These are phyloP conservation scores for Gila robusta DNA, from an alignment of 2,797 vertebrate genomes.

Conservation along the genomic window DNA sequence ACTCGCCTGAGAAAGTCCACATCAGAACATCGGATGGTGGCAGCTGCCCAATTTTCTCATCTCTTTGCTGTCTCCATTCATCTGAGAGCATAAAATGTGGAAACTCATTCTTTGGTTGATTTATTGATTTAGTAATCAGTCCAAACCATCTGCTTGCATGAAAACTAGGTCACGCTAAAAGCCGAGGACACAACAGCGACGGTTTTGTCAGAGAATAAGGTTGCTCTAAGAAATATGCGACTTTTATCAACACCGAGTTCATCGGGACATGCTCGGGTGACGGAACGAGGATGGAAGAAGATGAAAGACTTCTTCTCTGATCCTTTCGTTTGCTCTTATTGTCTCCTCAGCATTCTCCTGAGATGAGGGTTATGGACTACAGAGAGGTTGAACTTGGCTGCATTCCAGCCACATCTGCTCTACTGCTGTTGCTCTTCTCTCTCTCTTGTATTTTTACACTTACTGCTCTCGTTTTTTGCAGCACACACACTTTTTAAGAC, in stretches of 20 bases:
- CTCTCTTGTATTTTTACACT: slow-evolving; percentile 61
- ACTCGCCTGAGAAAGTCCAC: slow-evolving; percentile 73
- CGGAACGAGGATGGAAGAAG: slow-evolving; percentile 37
- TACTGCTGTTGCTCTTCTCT: slow-evolving; percentile 77
- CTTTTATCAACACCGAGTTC: slow-evolving; percentile 28
- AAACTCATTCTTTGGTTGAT: slow-evolving; percentile 34
- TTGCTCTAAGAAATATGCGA: slow-evolving; percentile 22
- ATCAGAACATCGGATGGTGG: slow-evolving; percentile 35
- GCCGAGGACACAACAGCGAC: neutral
- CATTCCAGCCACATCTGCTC: slow-evolving; percentile 83
- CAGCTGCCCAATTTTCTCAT: slow-evolving; percentile 35
- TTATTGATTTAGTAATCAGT: slow-evolving; percentile 42
- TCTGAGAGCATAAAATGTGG: neutral
- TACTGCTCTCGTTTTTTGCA: slow-evolving; percentile 51
- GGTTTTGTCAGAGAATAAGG: slow-evolving; percentile 2
- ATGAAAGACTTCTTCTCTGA: slow-evolving; percentile 59
- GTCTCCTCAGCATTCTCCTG: slow-evolving; percentile 66
- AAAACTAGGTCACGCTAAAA: slow-evolving; percentile 15
- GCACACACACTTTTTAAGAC: slow-evolving; percentile 33
- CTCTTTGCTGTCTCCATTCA: neutral
- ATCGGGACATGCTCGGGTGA: slow-evolving; percentile 10
- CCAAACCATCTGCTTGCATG: neutral
- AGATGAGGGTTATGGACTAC: slow-evolving; percentile 75
- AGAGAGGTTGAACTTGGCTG: slow-evolving; percentile 74
- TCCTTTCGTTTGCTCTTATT: slow-evolving; percentile 61